phyloP scores from a whole-genome alignment of 2,888 invertebrate genomes.

The Xestia xanthographa region DNA sequence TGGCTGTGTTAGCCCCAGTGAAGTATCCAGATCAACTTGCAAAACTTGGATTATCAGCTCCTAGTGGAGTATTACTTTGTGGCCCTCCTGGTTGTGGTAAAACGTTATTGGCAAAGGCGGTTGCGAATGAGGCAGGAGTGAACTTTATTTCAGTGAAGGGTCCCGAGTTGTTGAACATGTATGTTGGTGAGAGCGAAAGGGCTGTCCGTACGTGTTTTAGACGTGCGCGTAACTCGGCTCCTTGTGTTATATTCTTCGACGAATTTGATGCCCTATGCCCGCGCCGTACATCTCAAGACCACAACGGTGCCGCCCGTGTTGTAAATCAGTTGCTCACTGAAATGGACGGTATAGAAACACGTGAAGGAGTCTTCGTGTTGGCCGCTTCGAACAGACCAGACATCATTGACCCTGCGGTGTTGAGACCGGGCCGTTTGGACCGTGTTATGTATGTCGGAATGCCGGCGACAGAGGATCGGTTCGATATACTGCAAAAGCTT shows the following conservation, averaged over 20 bases:
- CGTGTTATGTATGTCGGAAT: conserved; percentile 97
- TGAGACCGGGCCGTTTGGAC: conserved; percentile 96
- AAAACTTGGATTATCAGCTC: conserved; percentile 94
- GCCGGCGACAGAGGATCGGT: conserved; percentile 94
- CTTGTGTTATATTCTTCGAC: conserved; percentile 99
- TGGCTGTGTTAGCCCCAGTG: conserved; percentile 98
- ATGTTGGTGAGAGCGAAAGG: conserved; percentile 99
- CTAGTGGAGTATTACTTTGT: conserved; percentile 97
- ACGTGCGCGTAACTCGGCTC: conserved; percentile 98
- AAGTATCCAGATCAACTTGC: conserved; percentile 95
- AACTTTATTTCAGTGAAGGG: conserved; percentile 99
- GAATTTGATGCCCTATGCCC: conserved; percentile 99
- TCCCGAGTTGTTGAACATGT: conserved; percentile 99
- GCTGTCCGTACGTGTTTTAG: conserved; percentile 99
- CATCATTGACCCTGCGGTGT: conserved; percentile 98
- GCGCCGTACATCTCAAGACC: conserved; percentile 93
- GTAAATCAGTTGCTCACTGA: conserved; percentile 99
- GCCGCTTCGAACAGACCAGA: conserved; percentile 99
- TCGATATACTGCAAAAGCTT: conserved; percentile 96
- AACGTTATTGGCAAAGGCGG: conserved; percentile 98
- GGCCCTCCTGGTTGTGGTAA: conserved; percentile 99
- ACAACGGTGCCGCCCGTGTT: conserved; percentile 95
- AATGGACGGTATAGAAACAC: conserved; percentile 98
- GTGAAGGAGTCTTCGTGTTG: conserved; percentile 98
- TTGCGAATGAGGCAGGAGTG: conserved; percentile 99